These are phyloP conservation scores for Eudyptes chrysolophus DNA, from an alignment of 2,113 vertebrate genomes.

Conservation along the genomic window DNA sequence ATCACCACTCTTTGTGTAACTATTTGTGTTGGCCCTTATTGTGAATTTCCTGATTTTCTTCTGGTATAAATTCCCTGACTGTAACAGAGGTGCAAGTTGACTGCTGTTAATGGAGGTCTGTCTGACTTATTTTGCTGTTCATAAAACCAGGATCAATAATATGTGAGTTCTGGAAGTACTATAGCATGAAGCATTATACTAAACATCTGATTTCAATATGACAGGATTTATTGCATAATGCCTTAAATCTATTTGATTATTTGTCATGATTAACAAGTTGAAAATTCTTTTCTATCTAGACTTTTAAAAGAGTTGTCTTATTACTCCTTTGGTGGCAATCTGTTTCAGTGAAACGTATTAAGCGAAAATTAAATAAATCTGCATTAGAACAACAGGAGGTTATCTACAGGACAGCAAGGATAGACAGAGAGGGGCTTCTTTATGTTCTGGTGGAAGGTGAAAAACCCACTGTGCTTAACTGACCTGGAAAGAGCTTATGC, in stretches of 20 bases:
- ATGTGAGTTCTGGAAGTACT: background rate
- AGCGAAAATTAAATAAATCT: slow-evolving; percentile 42
- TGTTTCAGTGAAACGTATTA: slow-evolving; percentile 15
- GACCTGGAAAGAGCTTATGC: slow-evolving; percentile 50
- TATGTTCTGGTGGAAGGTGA: slow-evolving; percentile 1
- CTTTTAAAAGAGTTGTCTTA: background rate
- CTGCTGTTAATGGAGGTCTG: background rate
- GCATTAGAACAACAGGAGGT: background rate
- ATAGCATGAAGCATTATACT: background rate
- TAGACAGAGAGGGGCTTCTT: background rate
- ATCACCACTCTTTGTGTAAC: background rate
- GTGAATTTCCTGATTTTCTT: background rate
- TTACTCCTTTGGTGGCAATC: background rate
- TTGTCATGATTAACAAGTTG: background rate
- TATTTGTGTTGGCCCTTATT: background rate
- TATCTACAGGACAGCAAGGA: background rate
- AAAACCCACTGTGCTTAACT: slow-evolving; percentile 22
- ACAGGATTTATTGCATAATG: background rate
- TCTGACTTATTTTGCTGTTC: background rate
- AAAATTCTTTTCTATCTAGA: slow-evolving; percentile 13
- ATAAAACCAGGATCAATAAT: background rate
- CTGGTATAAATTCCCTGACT: background rate
- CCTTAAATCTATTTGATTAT: background rate
- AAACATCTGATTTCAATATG: background rate
- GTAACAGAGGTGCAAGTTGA: background rate